These are phyloP conservation scores for Hyphantria cunea DNA, from an alignment of 1,140 invertebrate species.

Conservation along the genomic window DNA sequence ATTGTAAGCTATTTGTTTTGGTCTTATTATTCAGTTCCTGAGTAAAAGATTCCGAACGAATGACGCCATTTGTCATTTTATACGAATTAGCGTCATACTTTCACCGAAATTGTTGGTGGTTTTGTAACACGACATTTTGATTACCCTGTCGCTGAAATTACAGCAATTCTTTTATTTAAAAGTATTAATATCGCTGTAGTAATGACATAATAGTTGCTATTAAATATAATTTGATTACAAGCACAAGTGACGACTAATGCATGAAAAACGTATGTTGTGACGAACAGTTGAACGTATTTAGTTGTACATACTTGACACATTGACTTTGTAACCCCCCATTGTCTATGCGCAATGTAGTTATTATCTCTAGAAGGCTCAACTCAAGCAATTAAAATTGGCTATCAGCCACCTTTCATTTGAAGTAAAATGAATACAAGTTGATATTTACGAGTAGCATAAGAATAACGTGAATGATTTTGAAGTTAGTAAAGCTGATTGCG, in stretches of 20 bases:
- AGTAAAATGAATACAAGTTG: background rate
- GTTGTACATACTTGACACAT: conserved; percentile 18
- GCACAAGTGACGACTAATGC: conserved; percentile 11
- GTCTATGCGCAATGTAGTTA: conserved; percentile 4
- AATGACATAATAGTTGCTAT: conserved; percentile 24
- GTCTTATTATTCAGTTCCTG: conserved; percentile 33
- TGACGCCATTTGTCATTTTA: conserved; percentile 66
- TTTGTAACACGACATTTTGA: conserved; percentile 64
- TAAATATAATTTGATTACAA: conserved; percentile 33
- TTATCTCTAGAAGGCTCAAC: background rate
- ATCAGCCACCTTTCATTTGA: conserved; percentile 2
- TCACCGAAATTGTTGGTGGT: conserved; percentile 66
- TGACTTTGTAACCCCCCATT: conserved; percentile 20
- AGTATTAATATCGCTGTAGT: conserved; percentile 35
- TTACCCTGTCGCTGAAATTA: conserved; percentile 56
- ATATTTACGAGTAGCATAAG: too few species aligned
- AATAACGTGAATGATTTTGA: background rate
- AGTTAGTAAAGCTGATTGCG: conserved; percentile 10
- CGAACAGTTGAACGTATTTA: background rate
- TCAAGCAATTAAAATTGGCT: conserved; percentile 12
- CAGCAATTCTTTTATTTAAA: conserved; percentile 53
- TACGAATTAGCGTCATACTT: conserved; percentile 70
- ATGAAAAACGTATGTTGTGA: conserved; percentile 14
- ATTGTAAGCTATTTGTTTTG: conserved; percentile 58
- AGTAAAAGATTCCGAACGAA: conserved; percentile 41